A percentile compares a stretch with the other conserved stretches of the same genome.
These are phyloP conservation scores for Linepithema humile DNA, from an alignment of 1,140 invertebrate species.

Conservation along the genomic window DNA sequence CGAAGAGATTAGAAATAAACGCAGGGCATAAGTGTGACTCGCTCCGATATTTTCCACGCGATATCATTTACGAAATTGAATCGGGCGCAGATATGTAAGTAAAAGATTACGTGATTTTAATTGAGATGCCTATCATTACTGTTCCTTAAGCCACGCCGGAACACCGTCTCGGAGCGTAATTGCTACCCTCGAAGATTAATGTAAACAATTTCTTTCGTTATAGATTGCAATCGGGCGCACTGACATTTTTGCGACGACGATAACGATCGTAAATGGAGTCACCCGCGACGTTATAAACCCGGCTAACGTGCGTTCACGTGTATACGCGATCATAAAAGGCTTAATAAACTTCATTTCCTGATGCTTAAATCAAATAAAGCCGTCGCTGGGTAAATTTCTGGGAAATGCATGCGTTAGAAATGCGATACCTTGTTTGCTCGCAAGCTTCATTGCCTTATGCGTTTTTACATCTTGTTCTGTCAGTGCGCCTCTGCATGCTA, in stretches of 20 bases:
- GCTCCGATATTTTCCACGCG: background rate
- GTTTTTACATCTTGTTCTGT: conserved; percentile 1
- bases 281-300: background rate
- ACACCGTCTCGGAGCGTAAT: background rate
- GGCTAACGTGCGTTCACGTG: background rate
- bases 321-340: background rate
- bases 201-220: conserved; percentile 29
- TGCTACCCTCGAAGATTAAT: conserved; percentile 14
- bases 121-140: conserved; percentile 8
- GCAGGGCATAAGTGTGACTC: background rate
- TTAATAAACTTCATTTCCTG: conserved; percentile 16
- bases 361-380: background rate
- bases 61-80: conserved; percentile 21
- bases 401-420: background rate
- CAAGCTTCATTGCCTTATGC: background rate
- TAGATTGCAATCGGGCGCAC: background rate
- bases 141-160: background rate
- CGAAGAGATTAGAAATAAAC: conserved; percentile 28
- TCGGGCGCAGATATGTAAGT: background rate
- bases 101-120: conserved; percentile 36
- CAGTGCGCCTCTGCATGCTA: background rate
- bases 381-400: background rate
- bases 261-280: conserved; percentile 25
- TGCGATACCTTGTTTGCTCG: background rate
- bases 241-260: background rate